Percentiles rank a stretch among this genome's conserved stretches.
Conservation (phyloP, 1,140 invertebrate species). For the Cotesia chilonis region DNA sequence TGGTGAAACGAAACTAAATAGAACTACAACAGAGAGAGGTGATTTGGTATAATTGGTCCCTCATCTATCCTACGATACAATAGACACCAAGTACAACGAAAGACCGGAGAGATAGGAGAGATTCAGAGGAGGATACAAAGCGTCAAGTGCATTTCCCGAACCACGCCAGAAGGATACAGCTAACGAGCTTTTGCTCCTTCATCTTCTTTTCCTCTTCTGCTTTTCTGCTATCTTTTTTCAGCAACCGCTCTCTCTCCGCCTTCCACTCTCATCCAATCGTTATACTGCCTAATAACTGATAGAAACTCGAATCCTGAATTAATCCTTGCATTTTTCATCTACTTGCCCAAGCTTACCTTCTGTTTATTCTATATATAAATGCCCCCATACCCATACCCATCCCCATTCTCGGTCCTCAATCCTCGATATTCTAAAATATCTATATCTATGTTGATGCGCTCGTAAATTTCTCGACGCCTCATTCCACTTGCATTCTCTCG, state of each 20-base stretch:
- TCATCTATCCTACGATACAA: conserved; percentile 14
- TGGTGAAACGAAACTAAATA: neutral
- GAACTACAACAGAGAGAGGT: neutral
- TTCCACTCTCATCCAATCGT: neutral
- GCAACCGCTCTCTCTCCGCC: too few relatives aligned
- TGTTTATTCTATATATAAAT: neutral
- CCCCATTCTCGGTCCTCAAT: neutral
- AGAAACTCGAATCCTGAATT: too few relatives aligned
- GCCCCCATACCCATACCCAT: neutral
- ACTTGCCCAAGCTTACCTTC: neutral
- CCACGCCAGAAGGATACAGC: conserved; percentile 4
- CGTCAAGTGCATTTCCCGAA: conserved; percentile 12
- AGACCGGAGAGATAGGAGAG: neutral
- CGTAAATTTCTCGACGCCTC: conserved; percentile 6
- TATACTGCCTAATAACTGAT: neutral
- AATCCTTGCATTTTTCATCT: conserved; percentile 1
- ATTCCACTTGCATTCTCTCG: neutral
- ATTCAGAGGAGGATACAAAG: neutral
- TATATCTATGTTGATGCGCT: neutral
- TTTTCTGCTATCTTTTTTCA: neutral
- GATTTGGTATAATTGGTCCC: conserved; percentile 11
- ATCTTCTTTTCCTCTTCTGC: neutral
- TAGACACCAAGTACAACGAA: conserved; percentile 3
- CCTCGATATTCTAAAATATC: too few relatives aligned
- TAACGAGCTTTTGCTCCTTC: conserved; percentile 17